Evolutionary conservation across 2,888 invertebrate species (phyloP), one percentile per base, ranked within the genome.

Genomic region (Lydus trimaculatus): DNA sequence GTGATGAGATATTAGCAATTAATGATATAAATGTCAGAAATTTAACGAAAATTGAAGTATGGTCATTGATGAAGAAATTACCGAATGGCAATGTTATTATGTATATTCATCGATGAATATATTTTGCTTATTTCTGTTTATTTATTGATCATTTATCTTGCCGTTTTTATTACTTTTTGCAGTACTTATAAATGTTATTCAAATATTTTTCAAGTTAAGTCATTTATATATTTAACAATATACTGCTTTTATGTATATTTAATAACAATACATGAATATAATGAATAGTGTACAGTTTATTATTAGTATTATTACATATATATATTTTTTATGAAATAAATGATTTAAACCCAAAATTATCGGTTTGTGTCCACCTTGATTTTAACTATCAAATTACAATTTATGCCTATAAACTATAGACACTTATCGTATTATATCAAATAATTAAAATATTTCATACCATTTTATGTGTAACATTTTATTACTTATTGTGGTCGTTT

Each of bases 41-140:
- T 70, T 92, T 95, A 89, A 93, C 96, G n/a, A 91, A 97, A 79
- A 95, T 96, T 76, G 96, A 97, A 86, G 97, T 96, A 64, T 97
- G 97, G 97, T 94, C 94, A 76, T 90, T 94, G 71, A 92, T 98
- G 87, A 97, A 97, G 85, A 93, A 94, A 79, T 86, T 97, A 74
- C 93, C 95, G 64, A 92, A 94, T 82, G 97, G 97, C 66, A 91
- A 91, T 59, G 77, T 79, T 58, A 69, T 69, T 52, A 76, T 81
- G 65, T 76, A 79, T 61, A 76, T 81, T 66, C 78, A 71, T 69
- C 72, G 81, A 78, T 79, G 59, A 39, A 39, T 61, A 6, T 20
- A 69, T 58, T 61, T 65, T 28, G 23, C 3, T 61, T 59, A 43
- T 62, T 66, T 70, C 43, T 69, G 56, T 66, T 70, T 66, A 66